phyloP scores from a whole-genome alignment of 2,113 vertebrate species.

The Pollachius pollachius region DNA sequence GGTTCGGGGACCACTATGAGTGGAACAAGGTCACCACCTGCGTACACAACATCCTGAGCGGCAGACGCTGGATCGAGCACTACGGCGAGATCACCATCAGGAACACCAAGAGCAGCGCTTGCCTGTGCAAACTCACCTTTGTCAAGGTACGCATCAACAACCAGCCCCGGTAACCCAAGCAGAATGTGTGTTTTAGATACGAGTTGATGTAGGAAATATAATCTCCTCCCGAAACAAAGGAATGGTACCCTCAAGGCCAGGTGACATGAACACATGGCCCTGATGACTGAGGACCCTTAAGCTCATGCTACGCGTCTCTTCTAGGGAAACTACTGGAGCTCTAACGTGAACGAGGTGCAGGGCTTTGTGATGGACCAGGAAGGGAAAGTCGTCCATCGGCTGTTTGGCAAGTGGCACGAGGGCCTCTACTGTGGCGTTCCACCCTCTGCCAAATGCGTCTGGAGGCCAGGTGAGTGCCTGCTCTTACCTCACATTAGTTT shows the following conservation, averaged over 20 bases:
- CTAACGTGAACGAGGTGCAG: slow-evolving; percentile 95
- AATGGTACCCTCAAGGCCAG: neutral
- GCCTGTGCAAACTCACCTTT: slow-evolving; percentile 97
- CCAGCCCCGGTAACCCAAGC: too few relatives aligned
- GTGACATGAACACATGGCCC: neutral
- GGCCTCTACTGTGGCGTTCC: slow-evolving; percentile 93
- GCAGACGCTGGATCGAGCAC: slow-evolving; percentile 96
- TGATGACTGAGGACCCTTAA: neutral
- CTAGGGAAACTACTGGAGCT: slow-evolving; percentile 98
- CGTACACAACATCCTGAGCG: slow-evolving; percentile 98
- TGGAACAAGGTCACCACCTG: slow-evolving; percentile 99
- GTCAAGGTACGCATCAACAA: slow-evolving; percentile 80
- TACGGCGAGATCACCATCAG: slow-evolving; percentile 97
- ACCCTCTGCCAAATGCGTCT: slow-evolving; percentile 95
- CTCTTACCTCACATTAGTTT: neutral
- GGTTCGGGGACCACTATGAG: slow-evolving; percentile 94
- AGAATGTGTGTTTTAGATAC: too few relatives aligned
- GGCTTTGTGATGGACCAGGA: slow-evolving; percentile 97
- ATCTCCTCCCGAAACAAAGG: too few relatives aligned
- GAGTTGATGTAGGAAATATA: too few relatives aligned
- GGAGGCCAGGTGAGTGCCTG: slow-evolving; percentile 88
- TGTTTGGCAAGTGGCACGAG: slow-evolving; percentile 98
- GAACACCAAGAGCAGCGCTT: slow-evolving; percentile 89
- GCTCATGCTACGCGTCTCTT: slow-evolving; percentile 9
- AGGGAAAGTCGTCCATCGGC: slow-evolving; percentile 91